Conservation (phyloP, 2,888 invertebrate genomes). For the Acronicta leporina region DNA sequence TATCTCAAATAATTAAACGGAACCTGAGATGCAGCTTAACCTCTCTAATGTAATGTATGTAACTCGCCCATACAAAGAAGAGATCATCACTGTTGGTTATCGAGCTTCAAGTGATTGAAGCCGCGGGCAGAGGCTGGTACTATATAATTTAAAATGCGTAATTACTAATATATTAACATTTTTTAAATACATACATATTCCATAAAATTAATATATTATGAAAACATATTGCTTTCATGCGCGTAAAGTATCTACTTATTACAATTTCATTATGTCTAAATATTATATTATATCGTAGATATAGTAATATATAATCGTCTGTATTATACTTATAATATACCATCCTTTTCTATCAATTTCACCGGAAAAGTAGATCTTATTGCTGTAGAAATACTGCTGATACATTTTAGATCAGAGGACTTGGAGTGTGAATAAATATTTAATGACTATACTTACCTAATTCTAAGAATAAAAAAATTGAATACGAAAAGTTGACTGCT, state of each 20-base stretch:
- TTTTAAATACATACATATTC: conserved; percentile 1
- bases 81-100: no score
- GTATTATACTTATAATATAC: conserved; percentile 3
- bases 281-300: background rate
- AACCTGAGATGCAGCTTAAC: no score
- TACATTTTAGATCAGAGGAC: conserved; percentile 8
- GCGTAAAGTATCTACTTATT: conserved; percentile 18
- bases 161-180: background rate
- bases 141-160: no score
- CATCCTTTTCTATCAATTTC: conserved; percentile 55
- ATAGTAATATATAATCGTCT: background rate
- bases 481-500: background rate
- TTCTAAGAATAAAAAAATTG: background rate
- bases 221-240: conserved; percentile 49
- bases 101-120: no score
- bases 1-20: no score
- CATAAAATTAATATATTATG: conserved; percentile 16
- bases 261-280: conserved; percentile 33
- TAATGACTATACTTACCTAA: background rate
- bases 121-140: no score
- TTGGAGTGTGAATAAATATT: conserved; percentile 1
- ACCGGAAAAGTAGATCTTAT: conserved; percentile 14
- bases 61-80: no score
- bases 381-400: background rate
- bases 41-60: no score